Percentiles rank a stretch among this genome's conserved stretches.
These are phyloP conservation scores for Rotaria socialis DNA, from an alignment of 2,888 invertebrate genomes.

Conservation along the genomic window DNA sequence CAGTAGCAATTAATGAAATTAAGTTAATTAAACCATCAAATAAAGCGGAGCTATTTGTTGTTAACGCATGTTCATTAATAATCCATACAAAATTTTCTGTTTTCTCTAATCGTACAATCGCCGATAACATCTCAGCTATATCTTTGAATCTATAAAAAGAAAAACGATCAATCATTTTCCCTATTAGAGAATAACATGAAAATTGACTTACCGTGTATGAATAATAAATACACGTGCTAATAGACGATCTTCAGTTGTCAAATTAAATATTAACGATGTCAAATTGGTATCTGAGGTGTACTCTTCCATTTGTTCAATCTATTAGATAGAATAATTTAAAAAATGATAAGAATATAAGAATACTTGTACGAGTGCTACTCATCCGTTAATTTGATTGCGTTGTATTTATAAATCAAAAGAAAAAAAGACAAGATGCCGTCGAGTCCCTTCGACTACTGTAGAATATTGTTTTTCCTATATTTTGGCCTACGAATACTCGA, in stretches of 20 bases:
- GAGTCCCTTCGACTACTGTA: no score
- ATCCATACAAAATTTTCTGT: constrained; percentile 25
- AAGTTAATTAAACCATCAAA: not conserved
- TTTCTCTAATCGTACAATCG: not conserved
- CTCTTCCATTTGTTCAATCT: constrained; percentile 42
- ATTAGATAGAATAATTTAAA: not conserved
- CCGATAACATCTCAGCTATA: not conserved
- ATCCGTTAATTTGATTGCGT: no score
- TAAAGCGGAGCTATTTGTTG: not conserved
- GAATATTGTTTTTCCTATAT: no score
- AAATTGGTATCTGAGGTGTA: constrained; percentile 4
- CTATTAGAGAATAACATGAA: not conserved
- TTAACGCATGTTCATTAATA: constrained; percentile 20
- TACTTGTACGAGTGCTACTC: no score
- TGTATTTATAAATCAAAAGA: no score
- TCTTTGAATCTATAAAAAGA: not conserved
- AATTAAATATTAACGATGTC: constrained; percentile 35
- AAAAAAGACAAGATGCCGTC: no score
- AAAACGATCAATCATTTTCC: not conserved
- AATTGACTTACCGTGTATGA: not conserved
- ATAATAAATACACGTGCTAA: not conserved
- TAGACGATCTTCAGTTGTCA: constrained; percentile 2
- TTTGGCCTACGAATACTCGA: no score
- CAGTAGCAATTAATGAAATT: not conserved
- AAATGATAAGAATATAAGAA: no score